Percentiles rank a stretch among this genome's conserved stretches.
These are phyloP conservation scores for Carassius gibelio DNA, from an alignment of 2,113 vertebrate species.

Conservation along the genomic window DNA sequence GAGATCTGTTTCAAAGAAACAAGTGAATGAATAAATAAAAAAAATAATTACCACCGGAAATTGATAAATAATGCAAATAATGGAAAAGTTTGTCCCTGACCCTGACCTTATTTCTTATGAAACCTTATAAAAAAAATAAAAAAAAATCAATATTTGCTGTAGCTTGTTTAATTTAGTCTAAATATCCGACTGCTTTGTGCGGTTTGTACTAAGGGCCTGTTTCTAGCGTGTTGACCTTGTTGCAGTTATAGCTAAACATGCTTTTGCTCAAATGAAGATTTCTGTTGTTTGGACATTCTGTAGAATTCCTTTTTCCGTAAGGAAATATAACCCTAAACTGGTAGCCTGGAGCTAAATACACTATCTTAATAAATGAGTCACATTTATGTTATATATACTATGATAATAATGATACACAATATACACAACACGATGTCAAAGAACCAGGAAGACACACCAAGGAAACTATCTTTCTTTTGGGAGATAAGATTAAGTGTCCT, in stretches of 20 bases:
- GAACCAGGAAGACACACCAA: too few species aligned
- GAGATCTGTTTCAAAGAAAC: too few species aligned
- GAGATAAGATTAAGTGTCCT: not conserved
- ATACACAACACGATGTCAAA: too few species aligned
- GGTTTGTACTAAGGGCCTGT: not conserved
- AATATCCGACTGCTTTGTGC: not conserved
- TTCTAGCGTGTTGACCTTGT: not conserved
- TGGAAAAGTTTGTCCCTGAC: too few species aligned
- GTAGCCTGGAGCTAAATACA: not conserved
- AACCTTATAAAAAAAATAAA: not conserved
- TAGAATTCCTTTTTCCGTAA: not conserved
- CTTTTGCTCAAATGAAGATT: not conserved
- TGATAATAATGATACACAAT: too few species aligned
- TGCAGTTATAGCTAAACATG: not conserved
- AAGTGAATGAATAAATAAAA: too few species aligned
- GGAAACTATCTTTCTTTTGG: too few species aligned
- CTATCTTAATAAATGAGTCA: not conserved
- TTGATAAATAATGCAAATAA: too few species aligned
- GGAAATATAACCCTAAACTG: not conserved
- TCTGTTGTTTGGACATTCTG: not conserved
- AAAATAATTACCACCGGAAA: too few species aligned
- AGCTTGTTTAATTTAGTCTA: not conserved
- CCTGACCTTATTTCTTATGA: not conserved
- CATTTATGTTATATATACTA: too few species aligned
- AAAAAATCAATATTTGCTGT: not conserved